phyloP scores from a whole-genome alignment of 2,797 vertebrate species.

The Amniataba percoides region DNA sequence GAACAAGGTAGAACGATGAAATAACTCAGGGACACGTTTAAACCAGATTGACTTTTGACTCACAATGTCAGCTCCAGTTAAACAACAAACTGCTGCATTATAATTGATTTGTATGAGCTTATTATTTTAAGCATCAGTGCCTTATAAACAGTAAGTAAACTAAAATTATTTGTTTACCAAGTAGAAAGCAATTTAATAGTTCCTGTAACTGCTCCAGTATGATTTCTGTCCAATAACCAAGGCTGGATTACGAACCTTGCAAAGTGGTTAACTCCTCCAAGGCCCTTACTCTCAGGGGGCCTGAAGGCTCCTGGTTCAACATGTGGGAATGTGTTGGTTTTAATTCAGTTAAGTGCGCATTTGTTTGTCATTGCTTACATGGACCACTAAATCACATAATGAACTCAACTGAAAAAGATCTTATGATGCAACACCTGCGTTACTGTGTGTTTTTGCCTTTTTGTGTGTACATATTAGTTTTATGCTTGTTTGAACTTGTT shows the following conservation, averaged over 20 bases:
- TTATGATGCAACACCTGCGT: not conserved
- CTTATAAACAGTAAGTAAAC: not conserved
- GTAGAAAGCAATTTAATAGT: not conserved
- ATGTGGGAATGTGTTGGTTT: not conserved
- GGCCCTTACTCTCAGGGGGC: not conserved
- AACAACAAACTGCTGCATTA: not conserved
- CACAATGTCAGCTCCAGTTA: not conserved
- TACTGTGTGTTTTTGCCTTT: not conserved
- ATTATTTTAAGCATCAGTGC: not conserved
- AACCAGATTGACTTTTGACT: not conserved
- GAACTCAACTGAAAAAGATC: not conserved
- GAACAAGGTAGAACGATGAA: conserved; percentile 3
- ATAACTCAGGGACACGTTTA: conserved; percentile 5
- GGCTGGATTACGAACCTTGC: not conserved
- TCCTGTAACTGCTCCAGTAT: not conserved
- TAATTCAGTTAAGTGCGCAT: not conserved
- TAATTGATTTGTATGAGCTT: not conserved
- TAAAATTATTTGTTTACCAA: not conserved
- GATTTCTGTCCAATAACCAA: not conserved
- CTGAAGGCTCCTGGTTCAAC: not conserved
- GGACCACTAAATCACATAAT: not conserved
- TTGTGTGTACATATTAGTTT: not conserved
- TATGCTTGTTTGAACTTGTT: not conserved
- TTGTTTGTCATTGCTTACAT: not conserved
- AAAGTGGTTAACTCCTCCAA: not conserved